Evolutionary conservation across 2,888 invertebrate species (phyloP).

Genomic region (Trichogramma evanescens): DNA sequence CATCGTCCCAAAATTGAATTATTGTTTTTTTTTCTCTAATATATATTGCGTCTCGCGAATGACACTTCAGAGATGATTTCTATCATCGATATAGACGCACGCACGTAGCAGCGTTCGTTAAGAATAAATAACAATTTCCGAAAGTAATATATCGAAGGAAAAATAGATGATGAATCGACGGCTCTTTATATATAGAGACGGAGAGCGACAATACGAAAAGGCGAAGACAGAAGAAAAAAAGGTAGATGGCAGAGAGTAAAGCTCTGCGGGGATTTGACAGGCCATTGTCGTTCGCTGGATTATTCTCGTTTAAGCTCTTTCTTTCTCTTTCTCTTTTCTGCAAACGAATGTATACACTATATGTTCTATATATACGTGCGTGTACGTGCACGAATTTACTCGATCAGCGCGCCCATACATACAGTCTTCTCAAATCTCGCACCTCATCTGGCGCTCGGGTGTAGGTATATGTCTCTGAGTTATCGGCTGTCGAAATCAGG

Average conservation of each 20-base stretch:
- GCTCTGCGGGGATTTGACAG: conserved; percentile 43
- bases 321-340: conserved; percentile 11
- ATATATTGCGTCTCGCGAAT: too few species aligned
- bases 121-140: too few species aligned
- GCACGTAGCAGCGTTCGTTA: too few species aligned
- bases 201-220: not conserved
- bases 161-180: not conserved
- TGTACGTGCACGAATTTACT: conserved; percentile 8
- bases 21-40: conserved; percentile 14
- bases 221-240: not conserved
- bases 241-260: conserved; percentile 27
- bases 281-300: conserved; percentile 35
- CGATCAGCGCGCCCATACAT: not conserved
- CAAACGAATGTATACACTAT: conserved; percentile 25
- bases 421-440: not conserved
- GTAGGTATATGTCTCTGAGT: conserved; percentile 29
- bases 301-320: too few species aligned
- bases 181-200: not conserved
- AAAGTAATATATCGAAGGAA: too few species aligned
- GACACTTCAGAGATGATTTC: too few species aligned
- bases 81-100: too few species aligned
- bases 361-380: not conserved
- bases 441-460: conserved; percentile 2
- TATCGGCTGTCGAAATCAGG: conserved; percentile 33
- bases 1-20: conserved; percentile 37